A percentile compares a stretch with the other conserved stretches of the same genome.
Conservation (phyloP, 2,797 vertebrate genomes). For the Chelon labrosus region DNA sequence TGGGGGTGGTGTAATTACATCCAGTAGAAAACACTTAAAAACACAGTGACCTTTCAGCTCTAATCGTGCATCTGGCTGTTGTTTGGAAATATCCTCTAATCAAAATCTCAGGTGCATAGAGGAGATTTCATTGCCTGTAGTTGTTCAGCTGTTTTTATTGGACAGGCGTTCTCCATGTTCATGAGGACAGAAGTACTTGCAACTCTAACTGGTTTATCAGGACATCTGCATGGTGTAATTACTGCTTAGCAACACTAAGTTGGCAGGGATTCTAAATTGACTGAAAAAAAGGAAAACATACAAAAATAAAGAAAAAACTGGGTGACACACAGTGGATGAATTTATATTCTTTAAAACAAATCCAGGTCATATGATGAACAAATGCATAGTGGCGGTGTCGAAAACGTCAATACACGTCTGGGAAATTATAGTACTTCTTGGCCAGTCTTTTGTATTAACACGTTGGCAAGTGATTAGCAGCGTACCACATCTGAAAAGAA, state of each 20-base stretch:
- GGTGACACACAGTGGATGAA: neutral
- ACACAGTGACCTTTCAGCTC: conserved; percentile 1
- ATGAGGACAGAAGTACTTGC: neutral
- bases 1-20: neutral
- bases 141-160: neutral
- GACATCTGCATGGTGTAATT: neutral
- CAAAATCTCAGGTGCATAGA: neutral
- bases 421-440: neutral
- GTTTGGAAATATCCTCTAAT: conserved; percentile 2
- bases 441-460: neutral
- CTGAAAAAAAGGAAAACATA: neutral
- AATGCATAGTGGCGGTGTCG: neutral
- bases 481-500: neutral
- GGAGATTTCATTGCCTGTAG: neutral
- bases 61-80: neutral
- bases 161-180: neutral
- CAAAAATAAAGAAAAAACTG: neutral
- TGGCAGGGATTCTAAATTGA: neutral
- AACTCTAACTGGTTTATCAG: neutral
- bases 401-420: neutral
- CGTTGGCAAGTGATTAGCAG: neutral
- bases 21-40: neutral
- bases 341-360: neutral
- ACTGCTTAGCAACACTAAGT: neutral
- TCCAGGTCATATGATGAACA: neutral